Evolutionary conservation across 2,888 invertebrate genomes (phyloP), one percentile per base, ranked within the genome.

Genomic region (Tipula confusa): DNA sequence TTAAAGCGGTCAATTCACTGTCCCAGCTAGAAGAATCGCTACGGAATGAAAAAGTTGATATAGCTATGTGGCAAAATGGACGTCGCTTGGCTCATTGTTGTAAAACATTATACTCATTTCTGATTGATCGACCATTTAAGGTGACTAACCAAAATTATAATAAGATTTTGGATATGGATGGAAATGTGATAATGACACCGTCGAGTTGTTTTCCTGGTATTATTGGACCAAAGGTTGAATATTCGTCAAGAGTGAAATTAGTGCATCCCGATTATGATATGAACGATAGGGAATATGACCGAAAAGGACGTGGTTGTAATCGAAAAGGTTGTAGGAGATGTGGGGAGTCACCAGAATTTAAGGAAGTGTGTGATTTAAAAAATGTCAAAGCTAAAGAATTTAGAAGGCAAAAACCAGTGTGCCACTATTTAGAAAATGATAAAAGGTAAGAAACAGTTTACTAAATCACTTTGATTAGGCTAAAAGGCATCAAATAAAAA

Each of bases 31-130:
- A 87, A 18, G 85, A 87, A 0, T 85, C 87, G 1, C 84, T 89
- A 1, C 86, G 85, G 1, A 85, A 86, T 0, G 89, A 89, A 84
- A 85, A 85, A 38, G 84, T 89, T 33, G 88, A 89, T 85, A 88
- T 89, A 43, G 87, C 88, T 0, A 85, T 89, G 2, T 89, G 89
- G 89, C 89, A 89, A 85, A 89, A 88, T 85, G 89, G 89, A 5
- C 86, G 89, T 4, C 86, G 89, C 13, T 85, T 89, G 83, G 88
- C 89, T 9, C 87, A 88, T 84, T 24, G 64, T 7, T 64, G 64
- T 7, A 64, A 64, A 64, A 64, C 64, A 9, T 24, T 64, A 24
- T 89, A 87, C 84, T 82, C 87, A 11, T 86, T 89, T 1, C 86
- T 89, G 2, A 18, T 33, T 5, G 18, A 29, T 33, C 31, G 33